Base-by-base conservation (phyloP, 1,140 invertebrate species). In the Megalopta genalis region DNA sequence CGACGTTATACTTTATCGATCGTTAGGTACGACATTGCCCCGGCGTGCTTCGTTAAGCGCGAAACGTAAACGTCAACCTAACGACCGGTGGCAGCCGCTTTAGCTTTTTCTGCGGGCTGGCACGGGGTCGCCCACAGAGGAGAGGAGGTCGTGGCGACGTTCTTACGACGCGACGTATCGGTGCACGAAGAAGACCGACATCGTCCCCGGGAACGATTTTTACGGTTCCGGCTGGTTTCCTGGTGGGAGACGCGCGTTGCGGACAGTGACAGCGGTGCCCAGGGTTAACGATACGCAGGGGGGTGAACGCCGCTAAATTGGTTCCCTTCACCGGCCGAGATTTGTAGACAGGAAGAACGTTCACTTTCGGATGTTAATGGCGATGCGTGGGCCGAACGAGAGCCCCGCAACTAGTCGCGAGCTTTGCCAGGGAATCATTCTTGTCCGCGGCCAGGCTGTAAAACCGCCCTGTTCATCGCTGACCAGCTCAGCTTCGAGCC, bases 1-100 rank as follows among this genome's bases (percentile, higher is more conserved):
- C 62, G 67, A 76, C 69, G 75, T 78, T 73, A 82, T 82, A 72
- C 69, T 82, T 82, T 79, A 79, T 79, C 76, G 80, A 82, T 82
- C 80, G 80, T 82, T 82, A 82, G 77, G 39, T 65, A 78, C 80
- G 80, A 79, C 80, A 79, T 82, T 39, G 80, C 77, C 52, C 59
- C 39, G 70, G 21, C 65, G 63, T 68, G 68, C 64, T 77, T 82
- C 80, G 80, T 82, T 82, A 82, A 82, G 67, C 80, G 70, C 68
- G 70, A 78, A 73, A 79, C 76, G 74, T 79, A 74, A 79, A 79
- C 77, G 77, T 79, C 77, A 74, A 71, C 77, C 71, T 79, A 79
- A 79, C 73, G 73, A 77, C 72, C 78, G 57, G 73, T 76, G 73
- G 78, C 78, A 80, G 78, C 66, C 65, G 78, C 78, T 66, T 80